Evolutionary conservation across 2,888 invertebrate species (phyloP).

Genomic region (Acleris cristana): DNA sequence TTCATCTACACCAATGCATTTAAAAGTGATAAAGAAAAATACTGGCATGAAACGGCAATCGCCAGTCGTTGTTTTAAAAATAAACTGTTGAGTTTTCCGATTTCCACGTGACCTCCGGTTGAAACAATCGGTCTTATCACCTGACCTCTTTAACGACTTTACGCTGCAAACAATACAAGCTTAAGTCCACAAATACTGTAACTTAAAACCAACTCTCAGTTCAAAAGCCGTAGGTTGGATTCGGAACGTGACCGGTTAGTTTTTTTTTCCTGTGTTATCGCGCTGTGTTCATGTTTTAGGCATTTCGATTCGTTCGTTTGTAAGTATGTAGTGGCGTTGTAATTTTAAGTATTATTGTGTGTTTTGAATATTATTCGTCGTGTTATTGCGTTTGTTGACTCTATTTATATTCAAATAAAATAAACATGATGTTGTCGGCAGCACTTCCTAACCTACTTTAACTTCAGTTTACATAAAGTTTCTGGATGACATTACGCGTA

Average conservation of each 20-base stretch:
- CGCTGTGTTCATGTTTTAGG: constrained; percentile 61
- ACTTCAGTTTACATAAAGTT: no score
- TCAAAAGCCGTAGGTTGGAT: constrained; percentile 43
- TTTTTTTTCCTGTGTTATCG: constrained; percentile 68
- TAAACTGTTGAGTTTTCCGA: constrained; percentile 56
- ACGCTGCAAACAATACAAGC: constrained; percentile 48
- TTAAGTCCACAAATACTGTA: constrained; percentile 41
- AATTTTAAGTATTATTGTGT: constrained; percentile 53
- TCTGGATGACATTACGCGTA: no score
- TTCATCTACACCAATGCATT: background rate
- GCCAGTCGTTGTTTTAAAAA: constrained; percentile 36
- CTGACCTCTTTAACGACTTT: constrained; percentile 75
- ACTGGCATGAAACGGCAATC: constrained; percentile 24
- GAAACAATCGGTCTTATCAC: constrained; percentile 67
- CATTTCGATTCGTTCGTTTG: constrained; percentile 61
- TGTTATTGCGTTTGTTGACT: background rate
- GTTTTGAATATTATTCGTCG: constrained; percentile 11
- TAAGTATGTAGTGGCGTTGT: constrained; percentile 42
- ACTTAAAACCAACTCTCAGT: constrained; percentile 48
- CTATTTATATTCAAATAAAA: background rate
- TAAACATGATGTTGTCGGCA: background rate
- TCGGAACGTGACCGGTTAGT: constrained; percentile 41
- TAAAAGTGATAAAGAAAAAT: constrained; percentile 6
- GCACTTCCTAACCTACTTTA: no score
- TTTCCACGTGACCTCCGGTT: constrained; percentile 72